Conservation (phyloP, 2,797 vertebrate species). For the Salmo trutta region DNA sequence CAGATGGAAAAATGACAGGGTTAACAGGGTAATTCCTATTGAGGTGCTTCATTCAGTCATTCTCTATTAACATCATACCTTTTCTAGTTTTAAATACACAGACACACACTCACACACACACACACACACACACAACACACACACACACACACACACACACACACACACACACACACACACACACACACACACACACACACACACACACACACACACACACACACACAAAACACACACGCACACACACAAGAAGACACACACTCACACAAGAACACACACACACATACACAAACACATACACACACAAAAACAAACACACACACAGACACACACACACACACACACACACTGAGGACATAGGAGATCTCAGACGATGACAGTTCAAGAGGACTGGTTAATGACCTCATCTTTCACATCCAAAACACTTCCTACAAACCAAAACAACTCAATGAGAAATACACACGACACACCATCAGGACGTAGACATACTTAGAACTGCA, state of each 20-base stretch:
- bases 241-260: too few relatives aligned
- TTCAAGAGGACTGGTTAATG: constrained; percentile 57
- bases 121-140: too few relatives aligned
- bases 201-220: neutral
- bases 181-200: neutral
- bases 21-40: neutral
- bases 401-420: constrained; percentile 56
- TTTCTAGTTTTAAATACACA: neutral
- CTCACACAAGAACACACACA: too few relatives aligned
- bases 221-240: too few relatives aligned
- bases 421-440: constrained; percentile 62
- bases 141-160: too few relatives aligned
- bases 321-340: constrained; percentile 27
- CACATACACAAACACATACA: too few relatives aligned
- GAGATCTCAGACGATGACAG: constrained; percentile 57
- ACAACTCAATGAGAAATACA: constrained; percentile 48
- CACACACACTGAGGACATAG: constrained; percentile 19
- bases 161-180: too few relatives aligned
- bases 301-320: too few relatives aligned
- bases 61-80: neutral
- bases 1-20: too few relatives aligned
- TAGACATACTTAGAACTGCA: neutral
- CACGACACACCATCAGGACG: neutral
- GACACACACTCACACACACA: too few relatives aligned
- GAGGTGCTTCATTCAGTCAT: neutral